Evolutionary conservation across 2,888 invertebrate genomes (phyloP).

Genomic region (Drosophila tanythrix): DNA sequence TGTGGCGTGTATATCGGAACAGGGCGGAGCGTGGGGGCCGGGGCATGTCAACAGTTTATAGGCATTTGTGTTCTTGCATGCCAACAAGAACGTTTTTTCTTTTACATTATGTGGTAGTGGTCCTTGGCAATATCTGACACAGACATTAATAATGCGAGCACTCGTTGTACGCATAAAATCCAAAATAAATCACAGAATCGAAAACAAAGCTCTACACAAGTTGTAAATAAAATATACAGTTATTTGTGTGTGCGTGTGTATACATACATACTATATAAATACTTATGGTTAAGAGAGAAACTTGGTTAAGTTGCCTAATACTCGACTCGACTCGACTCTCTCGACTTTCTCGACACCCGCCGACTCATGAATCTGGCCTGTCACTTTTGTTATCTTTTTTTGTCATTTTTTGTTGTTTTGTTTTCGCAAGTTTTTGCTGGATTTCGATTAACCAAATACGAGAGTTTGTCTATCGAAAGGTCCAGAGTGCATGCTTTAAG

Average conservation of each 20-base stretch:
- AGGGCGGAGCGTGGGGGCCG: slow-evolving; percentile 15
- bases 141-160: slow-evolving; percentile 58
- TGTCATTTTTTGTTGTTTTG: background rate
- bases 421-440: slow-evolving; percentile 4
- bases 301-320: slow-evolving; percentile 21
- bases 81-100: slow-evolving; percentile 84
- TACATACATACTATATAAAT: slow-evolving; percentile 20
- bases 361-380: slow-evolving; percentile 22
- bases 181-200: slow-evolving; percentile 54
- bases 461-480: slow-evolving; percentile 30
- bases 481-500: slow-evolving; percentile 47
- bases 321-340: slow-evolving; percentile 20
- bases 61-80: slow-evolving; percentile 84
- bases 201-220: slow-evolving; percentile 46
- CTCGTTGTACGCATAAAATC: slow-evolving; percentile 59
- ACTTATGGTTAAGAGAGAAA: slow-evolving; percentile 28
- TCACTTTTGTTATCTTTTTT: slow-evolving; percentile 6
- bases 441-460: slow-evolving; percentile 23
- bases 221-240: slow-evolving; percentile 28
- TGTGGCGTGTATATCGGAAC: slow-evolving; percentile 10
- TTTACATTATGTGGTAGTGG: slow-evolving; percentile 84
- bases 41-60: slow-evolving; percentile 55
- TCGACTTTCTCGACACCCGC: slow-evolving; percentile 13
- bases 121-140: slow-evolving; percentile 65
- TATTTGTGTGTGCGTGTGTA: slow-evolving; percentile 11